Base-by-base conservation (phyloP, 2,797 vertebrate genomes). In the Apogon talboti region DNA sequence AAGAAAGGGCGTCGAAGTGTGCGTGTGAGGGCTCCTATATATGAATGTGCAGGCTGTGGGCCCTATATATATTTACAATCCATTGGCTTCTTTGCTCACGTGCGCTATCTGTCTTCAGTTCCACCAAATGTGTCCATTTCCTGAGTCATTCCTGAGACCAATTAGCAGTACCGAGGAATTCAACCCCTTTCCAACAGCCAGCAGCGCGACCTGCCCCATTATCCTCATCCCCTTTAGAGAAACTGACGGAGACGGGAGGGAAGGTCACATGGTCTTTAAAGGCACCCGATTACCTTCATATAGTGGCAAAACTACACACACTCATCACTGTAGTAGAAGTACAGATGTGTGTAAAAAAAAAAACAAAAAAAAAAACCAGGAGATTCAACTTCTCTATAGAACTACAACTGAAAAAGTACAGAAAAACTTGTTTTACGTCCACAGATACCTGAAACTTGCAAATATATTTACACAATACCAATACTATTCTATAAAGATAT, bases 81-180 rank as follows among this genome's bases (percentile, higher is more conserved):
- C 6, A 1, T 52, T 61, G 37, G 42, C 55, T 84, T 79, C 73
- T 74, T 59, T 62, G 58, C 79, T 72, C 62, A 66, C 76, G 78
- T 53, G 74, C 74, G 83, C 77, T 57, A 79, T 87, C 82, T 76
- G 78, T 90, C 87, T 82, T 70, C 67, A 68, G 76, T 55, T 76
- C 3, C 1, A 72, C 79, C 63, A 73, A 89, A 89, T 78, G 67
- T 71, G 82, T 87, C 91, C 79, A 76, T 90, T 92, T 91, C 89
- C 90, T 85, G 79, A 82, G 37, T 79, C 80, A 71, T 86, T 89
- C 77, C 84, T 90, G 81, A 88, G 78, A 69, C 83, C 88, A 92
- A 92, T 92, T 92, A 89, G 73, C 80, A 73, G 74, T 7, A 53
- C 82, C 35, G 67, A 80, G 88, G 90, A 91, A 91, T 91, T 89